Conservation (phyloP, 2,113 vertebrate genomes). For the Atrichornis clamosus region DNA sequence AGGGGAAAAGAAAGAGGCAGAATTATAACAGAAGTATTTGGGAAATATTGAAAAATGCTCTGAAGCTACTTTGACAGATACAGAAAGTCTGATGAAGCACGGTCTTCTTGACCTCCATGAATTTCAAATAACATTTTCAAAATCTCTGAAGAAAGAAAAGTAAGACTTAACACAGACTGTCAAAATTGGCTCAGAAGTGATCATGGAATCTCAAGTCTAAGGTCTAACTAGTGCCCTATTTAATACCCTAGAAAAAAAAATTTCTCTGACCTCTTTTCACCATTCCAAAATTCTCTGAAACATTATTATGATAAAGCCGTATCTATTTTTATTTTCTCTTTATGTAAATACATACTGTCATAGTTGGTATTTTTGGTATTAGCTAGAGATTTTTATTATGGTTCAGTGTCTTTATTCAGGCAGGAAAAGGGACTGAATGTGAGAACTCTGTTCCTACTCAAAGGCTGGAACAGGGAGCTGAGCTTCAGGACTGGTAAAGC, state of each 20-base stretch:
- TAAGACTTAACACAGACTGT: not conserved
- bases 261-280: not conserved
- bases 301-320: not conserved
- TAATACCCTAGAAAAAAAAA: not conserved
- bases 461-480: slow-evolving; percentile 7
- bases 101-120: not conserved
- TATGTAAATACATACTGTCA: not conserved
- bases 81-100: not conserved
- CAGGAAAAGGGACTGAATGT: not conserved
- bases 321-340: slow-evolving; percentile 1
- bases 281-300: not conserved
- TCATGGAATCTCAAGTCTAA: not conserved
- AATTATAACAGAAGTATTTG: not conserved
- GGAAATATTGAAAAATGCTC: not conserved
- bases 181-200: not conserved
- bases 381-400: not conserved
- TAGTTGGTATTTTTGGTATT: not conserved
- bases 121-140: not conserved
- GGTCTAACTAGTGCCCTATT: not conserved
- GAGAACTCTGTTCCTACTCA: not conserved
- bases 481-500: not conserved
- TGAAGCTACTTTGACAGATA: not conserved
- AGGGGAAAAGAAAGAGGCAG: not conserved
- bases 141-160: not conserved
- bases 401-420: not conserved